Conservation (phyloP, 1,140 invertebrate genomes). For the Holcopasites calliopsidis region DNA sequence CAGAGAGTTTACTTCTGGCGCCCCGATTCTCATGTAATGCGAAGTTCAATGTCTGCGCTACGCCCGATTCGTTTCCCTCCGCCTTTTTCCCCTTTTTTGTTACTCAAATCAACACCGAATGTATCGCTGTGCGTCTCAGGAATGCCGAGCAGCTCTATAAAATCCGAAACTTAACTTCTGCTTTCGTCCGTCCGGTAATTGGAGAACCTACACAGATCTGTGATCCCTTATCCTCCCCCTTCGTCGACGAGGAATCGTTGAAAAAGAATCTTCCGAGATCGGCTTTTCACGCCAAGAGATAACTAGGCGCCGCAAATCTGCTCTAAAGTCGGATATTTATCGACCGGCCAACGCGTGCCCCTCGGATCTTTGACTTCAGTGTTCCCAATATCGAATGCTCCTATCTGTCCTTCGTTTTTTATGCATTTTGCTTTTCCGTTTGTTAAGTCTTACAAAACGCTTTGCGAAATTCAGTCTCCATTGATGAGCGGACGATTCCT, state of each 20-base stretch:
- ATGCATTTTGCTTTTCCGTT: neutral
- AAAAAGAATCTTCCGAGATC: constrained; percentile 19
- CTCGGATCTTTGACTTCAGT: neutral
- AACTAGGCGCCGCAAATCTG: constrained; percentile 6
- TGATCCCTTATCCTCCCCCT: neutral
- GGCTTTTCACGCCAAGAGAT: constrained; percentile 17
- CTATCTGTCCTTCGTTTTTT: neutral
- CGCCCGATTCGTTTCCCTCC: neutral
- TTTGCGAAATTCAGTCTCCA: too few relatives aligned
- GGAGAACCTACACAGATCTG: constrained; percentile 12
- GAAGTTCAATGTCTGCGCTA: constrained; percentile 9
- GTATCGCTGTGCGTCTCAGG: constrained; percentile 32
- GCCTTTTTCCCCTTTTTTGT: neutral
- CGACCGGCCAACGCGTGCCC: constrained; percentile 1
- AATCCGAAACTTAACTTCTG: constrained; percentile 46
- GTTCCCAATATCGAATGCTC: neutral
- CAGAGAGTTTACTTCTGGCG: constrained; percentile 24
- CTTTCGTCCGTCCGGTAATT: neutral
- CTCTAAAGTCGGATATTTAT: constrained; percentile 39
- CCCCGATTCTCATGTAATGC: constrained; percentile 24
- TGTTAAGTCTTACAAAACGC: too few relatives aligned
- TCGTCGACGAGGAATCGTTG: neutral
- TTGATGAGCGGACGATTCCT: neutral
- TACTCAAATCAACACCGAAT: constrained; percentile 20
- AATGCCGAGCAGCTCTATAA: constrained; percentile 50